phyloP scores from a whole-genome alignment of 2,113 vertebrate species.

The Phylloscopus trochilus region DNA sequence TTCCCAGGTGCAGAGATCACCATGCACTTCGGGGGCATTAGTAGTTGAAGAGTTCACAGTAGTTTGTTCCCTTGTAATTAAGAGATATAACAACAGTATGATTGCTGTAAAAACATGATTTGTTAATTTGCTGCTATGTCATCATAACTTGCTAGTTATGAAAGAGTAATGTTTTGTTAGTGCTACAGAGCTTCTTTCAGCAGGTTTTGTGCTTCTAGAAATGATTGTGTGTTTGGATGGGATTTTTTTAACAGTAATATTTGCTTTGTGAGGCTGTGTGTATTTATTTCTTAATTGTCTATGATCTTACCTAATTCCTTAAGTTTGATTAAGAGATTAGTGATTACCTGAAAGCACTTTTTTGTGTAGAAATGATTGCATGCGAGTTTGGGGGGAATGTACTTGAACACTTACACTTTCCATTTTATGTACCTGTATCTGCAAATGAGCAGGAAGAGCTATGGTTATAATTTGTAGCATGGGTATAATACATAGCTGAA shows the following conservation, averaged over 20 bases:
- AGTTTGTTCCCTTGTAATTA: conserved; percentile 3
- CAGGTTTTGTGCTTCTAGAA: not conserved
- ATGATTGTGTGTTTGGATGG: not conserved
- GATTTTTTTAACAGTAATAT: not conserved
- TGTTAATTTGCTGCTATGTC: not conserved
- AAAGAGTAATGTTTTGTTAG: not conserved
- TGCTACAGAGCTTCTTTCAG: not conserved
- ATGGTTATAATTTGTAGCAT: not conserved
- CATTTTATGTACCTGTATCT: not conserved
- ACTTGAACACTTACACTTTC: not conserved
- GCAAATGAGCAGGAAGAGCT: not conserved
- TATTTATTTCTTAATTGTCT: not conserved
- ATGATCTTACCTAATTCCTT: not conserved
- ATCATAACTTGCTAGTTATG: not conserved
- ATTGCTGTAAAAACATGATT: not conserved
- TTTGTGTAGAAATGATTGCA: not conserved
- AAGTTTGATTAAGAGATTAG: not conserved
- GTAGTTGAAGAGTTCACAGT: not conserved
- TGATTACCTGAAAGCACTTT: not conserved
- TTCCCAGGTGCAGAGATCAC: not conserved
- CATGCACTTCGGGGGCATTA: not conserved
- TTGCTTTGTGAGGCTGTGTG: not conserved
- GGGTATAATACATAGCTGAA: not conserved
- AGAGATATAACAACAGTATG: not conserved
- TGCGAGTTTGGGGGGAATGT: not conserved